Evolutionary conservation across 2,113 vertebrate genomes (phyloP), one percentile per base, ranked within the genome.

Genomic region (Struthio camelus): DNA sequence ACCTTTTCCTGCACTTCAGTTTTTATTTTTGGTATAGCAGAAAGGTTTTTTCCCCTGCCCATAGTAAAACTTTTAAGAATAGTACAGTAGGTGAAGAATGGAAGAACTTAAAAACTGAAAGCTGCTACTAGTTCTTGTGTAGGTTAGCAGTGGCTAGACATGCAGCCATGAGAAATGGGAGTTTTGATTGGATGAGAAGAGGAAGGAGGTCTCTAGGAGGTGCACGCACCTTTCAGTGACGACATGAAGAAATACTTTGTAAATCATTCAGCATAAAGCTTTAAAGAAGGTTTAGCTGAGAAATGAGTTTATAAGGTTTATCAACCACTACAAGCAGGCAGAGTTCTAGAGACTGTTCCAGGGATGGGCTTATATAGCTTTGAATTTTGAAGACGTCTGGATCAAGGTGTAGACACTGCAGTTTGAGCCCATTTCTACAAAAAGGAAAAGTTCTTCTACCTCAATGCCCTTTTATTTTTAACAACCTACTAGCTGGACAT

Each of bases 141-240:
- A 36, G 58, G 18, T 28, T 16, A n/a, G 2, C 77, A 91, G 83
- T 46, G 73, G 86, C 14, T 51, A 12, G 11, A 34, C 42, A 46
- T 25, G 11, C 34, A 46, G 54, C 30, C 36, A 28, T 6, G 17
- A 58, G 30, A 66, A 78, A 18, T 11, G 36, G 27, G 90, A 83
- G 48, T 70, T 20, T 58, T 50, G 58, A 2, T 2, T 17, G 24
- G 46, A 30, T 71, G 61, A 59, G 62, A 24, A 9, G 1, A 1
- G 10, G 27, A 50, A 84, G 38, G 76, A 87, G 20, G 51, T 2
- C 5, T 6, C 38, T 25, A 10, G 1, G 46, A 80, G 58, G 34
- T 17, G 44, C 58, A 4, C 0, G 4, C 1, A 84, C 34, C 1
- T 80, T 69, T 71, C 2, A 0, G 62, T 65, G 62, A 65, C 62